phyloP scores from a whole-genome alignment of 2,888 invertebrate genomes.

The Drosophila tanythrix region DNA sequence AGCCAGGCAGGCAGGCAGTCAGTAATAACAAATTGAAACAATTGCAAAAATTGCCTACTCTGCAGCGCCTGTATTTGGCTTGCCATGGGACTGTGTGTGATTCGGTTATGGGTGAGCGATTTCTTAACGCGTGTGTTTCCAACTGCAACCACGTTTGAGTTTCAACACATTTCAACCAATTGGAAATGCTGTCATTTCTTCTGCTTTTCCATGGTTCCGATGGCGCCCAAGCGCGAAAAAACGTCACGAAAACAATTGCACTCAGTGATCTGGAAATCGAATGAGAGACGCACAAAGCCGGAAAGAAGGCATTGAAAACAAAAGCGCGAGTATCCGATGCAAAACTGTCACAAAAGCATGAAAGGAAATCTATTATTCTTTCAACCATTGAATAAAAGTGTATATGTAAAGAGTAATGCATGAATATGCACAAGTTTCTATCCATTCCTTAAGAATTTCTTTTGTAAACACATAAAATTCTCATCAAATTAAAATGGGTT shows the following conservation, averaged over 20 bases:
- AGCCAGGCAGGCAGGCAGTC: background rate
- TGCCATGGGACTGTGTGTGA: constrained; percentile 5
- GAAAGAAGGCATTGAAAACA: constrained; percentile 1
- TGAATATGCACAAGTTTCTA: background rate
- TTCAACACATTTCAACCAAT: constrained; percentile 13
- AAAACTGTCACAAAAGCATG: constrained; percentile 1
- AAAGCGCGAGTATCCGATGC: constrained; percentile 12
- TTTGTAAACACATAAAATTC: background rate
- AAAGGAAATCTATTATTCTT: background rate
- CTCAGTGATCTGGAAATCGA: constrained; percentile 63
- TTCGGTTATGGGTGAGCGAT: constrained; percentile 32
- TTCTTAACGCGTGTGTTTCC: constrained; percentile 33
- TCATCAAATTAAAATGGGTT: background rate
- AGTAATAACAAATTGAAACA: constrained; percentile 44
- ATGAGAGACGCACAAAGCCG: constrained; percentile 24
- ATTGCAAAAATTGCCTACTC: constrained; percentile 59
- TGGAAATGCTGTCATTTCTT: background rate
- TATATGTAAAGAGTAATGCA: background rate
- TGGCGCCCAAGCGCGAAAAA: constrained; percentile 39
- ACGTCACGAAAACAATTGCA: constrained; percentile 37
- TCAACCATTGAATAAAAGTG: background rate
- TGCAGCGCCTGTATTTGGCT: constrained; percentile 3
- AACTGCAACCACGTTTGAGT: constrained; percentile 4
- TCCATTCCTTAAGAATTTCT: background rate
- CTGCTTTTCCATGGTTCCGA: background rate